Evolutionary conservation across 2,888 invertebrate genomes (phyloP).

Genomic region (Tenthredo distinguenda): DNA sequence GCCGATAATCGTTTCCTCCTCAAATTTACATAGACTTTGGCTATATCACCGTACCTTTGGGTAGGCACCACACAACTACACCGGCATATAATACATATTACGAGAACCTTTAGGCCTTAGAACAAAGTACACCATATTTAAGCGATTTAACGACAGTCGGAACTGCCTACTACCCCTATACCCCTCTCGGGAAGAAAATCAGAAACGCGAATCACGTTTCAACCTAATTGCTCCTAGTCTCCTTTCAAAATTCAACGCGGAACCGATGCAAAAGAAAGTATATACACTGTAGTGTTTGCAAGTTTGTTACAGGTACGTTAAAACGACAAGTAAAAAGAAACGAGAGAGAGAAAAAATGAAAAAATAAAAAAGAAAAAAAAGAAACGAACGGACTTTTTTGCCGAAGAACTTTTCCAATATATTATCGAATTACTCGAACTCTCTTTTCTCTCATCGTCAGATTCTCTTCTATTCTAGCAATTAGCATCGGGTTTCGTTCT

Average conservation of each 20-base stretch:
- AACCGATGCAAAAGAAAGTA: neutral
- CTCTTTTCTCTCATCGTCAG: neutral
- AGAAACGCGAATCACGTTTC: slow-evolving; percentile 26
- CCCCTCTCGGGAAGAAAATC: neutral
- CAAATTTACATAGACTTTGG: neutral
- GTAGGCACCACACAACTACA: neutral
- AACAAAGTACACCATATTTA: slow-evolving; percentile 37
- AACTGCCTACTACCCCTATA: neutral
- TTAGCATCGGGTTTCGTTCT: neutral
- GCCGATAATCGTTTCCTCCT: slow-evolving; percentile 31
- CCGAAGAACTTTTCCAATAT: neutral
- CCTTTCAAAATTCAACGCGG: slow-evolving; percentile 16
- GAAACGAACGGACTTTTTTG: neutral
- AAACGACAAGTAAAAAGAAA: neutral
- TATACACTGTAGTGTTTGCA: neutral
- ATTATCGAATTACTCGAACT: neutral
- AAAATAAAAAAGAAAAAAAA: neutral
- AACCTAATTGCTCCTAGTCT: slow-evolving; percentile 12
- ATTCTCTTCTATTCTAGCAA: neutral
- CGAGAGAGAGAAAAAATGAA: too few species aligned
- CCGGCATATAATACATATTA: neutral
- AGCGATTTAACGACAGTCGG: slow-evolving; percentile 26
- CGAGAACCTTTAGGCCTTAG: neutral
- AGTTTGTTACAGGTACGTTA: neutral
- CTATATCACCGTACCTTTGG: neutral